Percentiles rank a stretch among this genome's conserved stretches.
phyloP scores from a whole-genome alignment of 2,113 vertebrate genomes.

The Eulemur rufifrons region DNA sequence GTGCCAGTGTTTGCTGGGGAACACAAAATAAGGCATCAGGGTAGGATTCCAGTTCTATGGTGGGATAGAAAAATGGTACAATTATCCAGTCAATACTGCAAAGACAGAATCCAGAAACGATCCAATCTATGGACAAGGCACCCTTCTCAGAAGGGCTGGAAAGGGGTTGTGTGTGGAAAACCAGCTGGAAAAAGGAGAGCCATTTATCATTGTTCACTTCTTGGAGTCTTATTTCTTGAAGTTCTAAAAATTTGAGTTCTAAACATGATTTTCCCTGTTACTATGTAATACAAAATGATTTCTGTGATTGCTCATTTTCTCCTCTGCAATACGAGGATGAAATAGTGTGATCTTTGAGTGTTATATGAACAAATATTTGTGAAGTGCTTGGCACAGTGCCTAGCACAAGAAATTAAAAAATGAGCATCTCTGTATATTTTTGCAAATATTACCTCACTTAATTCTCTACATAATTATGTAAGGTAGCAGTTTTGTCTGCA shows the following conservation, averaged over 20 bases:
- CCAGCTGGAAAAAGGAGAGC: not conserved
- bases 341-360: not conserved
- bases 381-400: not conserved
- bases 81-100: no score
- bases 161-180: not conserved
- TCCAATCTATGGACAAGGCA: fast-evolving
- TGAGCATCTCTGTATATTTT: not conserved
- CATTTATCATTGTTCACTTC: not conserved
- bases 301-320: not conserved
- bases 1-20: not conserved
- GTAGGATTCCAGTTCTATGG: not conserved
- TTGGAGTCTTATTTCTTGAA: not conserved
- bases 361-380: not conserved
- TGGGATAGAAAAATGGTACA: not conserved
- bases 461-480: not conserved
- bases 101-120: not conserved
- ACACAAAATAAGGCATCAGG: not conserved
- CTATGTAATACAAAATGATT: not conserved
- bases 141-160: not conserved
- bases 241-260: not conserved
- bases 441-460: not conserved
- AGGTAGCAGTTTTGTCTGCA: not conserved
- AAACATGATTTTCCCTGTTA: not conserved
- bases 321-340: not conserved
- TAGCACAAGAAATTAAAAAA: not conserved